These are phyloP conservation scores for Tenrec ecaudatus DNA, from an alignment of 2,113 vertebrate genomes.

Conservation along the genomic window DNA sequence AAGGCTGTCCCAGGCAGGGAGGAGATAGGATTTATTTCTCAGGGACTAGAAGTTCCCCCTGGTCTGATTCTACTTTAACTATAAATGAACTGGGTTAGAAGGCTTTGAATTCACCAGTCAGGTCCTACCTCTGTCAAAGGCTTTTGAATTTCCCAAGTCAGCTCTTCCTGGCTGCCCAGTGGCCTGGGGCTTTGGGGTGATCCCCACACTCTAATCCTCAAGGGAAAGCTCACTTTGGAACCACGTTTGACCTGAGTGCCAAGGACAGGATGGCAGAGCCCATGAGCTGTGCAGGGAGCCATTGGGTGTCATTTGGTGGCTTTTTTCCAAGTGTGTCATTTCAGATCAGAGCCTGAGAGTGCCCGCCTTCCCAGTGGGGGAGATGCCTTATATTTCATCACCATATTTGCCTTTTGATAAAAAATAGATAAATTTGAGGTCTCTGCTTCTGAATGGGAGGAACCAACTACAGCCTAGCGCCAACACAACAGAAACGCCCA, in stretches of 20 bases:
- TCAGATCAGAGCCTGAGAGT: neutral
- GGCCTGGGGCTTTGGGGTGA: neutral
- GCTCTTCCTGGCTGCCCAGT: neutral
- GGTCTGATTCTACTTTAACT: neutral
- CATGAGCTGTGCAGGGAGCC: neutral
- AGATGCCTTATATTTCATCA: neutral
- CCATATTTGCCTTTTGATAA: neutral
- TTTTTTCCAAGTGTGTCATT: neutral
- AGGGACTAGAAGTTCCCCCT: neutral
- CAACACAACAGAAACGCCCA: neutral
- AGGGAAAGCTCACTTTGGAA: neutral
- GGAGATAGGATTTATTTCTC: neutral
- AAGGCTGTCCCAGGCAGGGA: neutral
- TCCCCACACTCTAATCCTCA: slow-evolving; percentile 17
- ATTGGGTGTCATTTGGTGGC: neutral
- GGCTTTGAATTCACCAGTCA: neutral
- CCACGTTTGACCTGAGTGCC: neutral
- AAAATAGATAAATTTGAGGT: too few species aligned
- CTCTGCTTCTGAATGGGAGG: too few species aligned
- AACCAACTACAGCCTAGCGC: too few species aligned
- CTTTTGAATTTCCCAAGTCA: neutral
- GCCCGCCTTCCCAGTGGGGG: neutral
- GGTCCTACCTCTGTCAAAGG: neutral
- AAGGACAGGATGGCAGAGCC: neutral
- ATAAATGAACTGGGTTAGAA: neutral